These are phyloP conservation scores for Merodon equestris DNA, from an alignment of 2,888 invertebrate genomes.

Conservation along the genomic window DNA sequence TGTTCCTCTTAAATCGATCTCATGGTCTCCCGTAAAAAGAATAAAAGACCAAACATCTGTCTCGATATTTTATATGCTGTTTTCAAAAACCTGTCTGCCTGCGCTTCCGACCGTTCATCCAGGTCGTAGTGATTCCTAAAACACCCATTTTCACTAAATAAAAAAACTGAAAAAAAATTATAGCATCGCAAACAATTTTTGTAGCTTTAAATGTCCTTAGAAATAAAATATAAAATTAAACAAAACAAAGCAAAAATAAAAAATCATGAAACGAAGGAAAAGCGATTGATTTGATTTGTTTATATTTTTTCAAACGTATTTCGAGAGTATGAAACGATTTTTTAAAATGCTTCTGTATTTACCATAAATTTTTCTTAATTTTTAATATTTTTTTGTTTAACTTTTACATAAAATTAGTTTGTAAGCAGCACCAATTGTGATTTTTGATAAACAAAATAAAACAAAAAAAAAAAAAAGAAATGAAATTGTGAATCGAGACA, in stretches of 20 bases:
- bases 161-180: slow-evolving; percentile 23
- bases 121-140: slow-evolving; percentile 14
- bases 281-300: no score
- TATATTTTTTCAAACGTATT: slow-evolving; percentile 19
- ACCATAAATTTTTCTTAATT: slow-evolving; percentile 24
- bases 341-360: slow-evolving; percentile 35
- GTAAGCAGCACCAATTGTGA: slow-evolving; percentile 70
- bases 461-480: slow-evolving; percentile 15
- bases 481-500: background rate
- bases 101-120: no score
- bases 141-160: slow-evolving; percentile 14
- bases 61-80: slow-evolving; percentile 33
- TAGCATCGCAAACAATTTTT: slow-evolving; percentile 59
- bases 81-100: background rate
- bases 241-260: slow-evolving; percentile 5
- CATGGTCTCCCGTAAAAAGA: slow-evolving; percentile 16
- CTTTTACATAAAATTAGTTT: slow-evolving; percentile 53
- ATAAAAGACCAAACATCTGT: slow-evolving; percentile 13
- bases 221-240: slow-evolving; percentile 30
- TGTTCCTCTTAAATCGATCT: slow-evolving; percentile 23
- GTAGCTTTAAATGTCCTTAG: slow-evolving; percentile 67
- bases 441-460: slow-evolving; percentile 68
- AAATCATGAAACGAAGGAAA: slow-evolving; percentile 6
- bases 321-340: slow-evolving; percentile 6
- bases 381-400: slow-evolving; percentile 43